These are phyloP conservation scores for Lithophane semibrunnea DNA, from an alignment of 2,888 invertebrate species.

Conservation along the genomic window DNA sequence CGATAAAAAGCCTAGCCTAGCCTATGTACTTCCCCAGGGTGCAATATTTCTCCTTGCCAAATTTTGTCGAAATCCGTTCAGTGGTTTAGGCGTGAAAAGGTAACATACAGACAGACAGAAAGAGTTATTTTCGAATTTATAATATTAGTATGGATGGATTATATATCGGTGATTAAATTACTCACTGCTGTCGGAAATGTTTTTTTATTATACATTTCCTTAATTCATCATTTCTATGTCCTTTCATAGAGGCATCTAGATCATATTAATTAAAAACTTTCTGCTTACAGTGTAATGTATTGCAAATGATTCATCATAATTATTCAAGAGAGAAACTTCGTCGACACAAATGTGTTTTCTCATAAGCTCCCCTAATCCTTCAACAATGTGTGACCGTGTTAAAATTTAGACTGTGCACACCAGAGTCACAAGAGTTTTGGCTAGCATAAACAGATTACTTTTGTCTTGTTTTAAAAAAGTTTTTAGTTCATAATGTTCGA, in stretches of 20 bases:
- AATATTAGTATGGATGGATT: too few species aligned
- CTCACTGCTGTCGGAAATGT: too few species aligned
- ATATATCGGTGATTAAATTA: too few species aligned
- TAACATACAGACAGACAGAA: too few species aligned
- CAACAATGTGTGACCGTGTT: constrained; percentile 10
- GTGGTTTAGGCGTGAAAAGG: too few species aligned
- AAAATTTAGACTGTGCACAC: background rate
- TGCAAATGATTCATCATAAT: constrained; percentile 47
- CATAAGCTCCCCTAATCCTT: constrained; percentile 38
- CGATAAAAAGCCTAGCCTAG: too few species aligned
- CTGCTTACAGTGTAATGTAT: constrained; percentile 18
- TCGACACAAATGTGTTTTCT: constrained; percentile 39
- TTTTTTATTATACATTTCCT: too few species aligned
- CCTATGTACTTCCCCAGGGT: too few species aligned
- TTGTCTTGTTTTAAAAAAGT: background rate
- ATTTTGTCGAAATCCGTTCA: too few species aligned
- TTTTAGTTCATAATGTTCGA: background rate
- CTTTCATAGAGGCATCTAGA: background rate
- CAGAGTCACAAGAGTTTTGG: background rate
- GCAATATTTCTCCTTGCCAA: too few species aligned
- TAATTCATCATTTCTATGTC: too few species aligned
- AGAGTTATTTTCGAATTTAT: too few species aligned
- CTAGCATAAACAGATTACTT: background rate
- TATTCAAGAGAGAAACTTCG: constrained; percentile 38
- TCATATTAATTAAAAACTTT: constrained; percentile 13